Evolutionary conservation across 2,888 invertebrate genomes (phyloP).

Genomic region (Latrodectus hesperus): DNA sequence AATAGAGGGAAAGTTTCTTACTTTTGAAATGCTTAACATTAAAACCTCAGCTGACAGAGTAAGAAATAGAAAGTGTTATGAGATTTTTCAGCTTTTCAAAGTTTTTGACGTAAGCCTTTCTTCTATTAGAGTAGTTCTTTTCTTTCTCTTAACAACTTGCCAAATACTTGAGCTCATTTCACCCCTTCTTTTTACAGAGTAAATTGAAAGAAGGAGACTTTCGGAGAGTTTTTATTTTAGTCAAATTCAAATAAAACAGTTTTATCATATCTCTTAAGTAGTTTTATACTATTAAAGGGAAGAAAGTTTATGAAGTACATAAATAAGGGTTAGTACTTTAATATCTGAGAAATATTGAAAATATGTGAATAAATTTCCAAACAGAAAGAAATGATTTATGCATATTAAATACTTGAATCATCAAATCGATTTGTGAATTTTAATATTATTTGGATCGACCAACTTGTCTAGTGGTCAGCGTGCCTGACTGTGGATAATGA

Average conservation of each 20-base stretch:
- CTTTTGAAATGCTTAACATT: constrained; percentile 38
- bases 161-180: background rate
- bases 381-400: too few relatives aligned
- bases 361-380: too few relatives aligned
- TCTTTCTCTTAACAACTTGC: background rate
- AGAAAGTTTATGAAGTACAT: too few relatives aligned
- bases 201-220: background rate
- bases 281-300: too few relatives aligned
- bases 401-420: too few relatives aligned
- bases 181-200: background rate
- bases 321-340: too few relatives aligned
- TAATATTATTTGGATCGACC: too few relatives aligned
- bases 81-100: constrained; percentile 3
- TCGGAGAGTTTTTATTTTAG: background rate
- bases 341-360: too few relatives aligned
- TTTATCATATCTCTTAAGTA: too few relatives aligned
- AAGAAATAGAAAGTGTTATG: constrained; percentile 7
- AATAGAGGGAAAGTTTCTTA: constrained; percentile 21
- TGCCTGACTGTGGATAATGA: too few relatives aligned
- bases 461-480: too few relatives aligned
- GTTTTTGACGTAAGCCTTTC: background rate
- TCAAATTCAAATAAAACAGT: background rate
- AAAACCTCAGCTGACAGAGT: constrained; percentile 7
- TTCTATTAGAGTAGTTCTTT: background rate
- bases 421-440: too few relatives aligned